A percentile compares a stretch with the other conserved stretches of the same genome.
Conservation (phyloP, 2,797 vertebrate species). For the Pteronotus mesoamericanus region DNA sequence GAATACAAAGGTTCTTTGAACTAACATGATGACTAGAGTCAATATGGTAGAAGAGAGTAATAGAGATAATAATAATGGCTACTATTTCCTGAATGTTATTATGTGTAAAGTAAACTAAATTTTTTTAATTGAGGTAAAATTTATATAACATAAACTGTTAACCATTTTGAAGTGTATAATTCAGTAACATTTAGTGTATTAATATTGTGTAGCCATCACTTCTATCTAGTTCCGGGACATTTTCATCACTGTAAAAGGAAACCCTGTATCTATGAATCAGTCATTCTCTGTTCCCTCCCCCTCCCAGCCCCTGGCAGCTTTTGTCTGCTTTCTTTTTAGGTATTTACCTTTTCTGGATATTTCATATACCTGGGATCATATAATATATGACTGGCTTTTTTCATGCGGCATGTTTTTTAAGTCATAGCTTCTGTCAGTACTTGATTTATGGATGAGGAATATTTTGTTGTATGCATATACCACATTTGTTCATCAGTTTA, state of each 20-base stretch:
- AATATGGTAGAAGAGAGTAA: background rate
- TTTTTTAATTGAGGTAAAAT: background rate
- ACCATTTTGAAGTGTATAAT: background rate
- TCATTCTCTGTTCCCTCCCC: background rate
- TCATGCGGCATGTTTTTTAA: background rate
- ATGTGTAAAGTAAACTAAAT: background rate
- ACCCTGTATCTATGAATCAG: background rate
- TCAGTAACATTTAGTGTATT: background rate
- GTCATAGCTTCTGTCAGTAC: background rate
- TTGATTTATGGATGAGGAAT: background rate
- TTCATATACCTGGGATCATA: background rate
- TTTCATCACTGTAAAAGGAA: background rate
- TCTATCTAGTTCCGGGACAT: background rate
- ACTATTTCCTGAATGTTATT: background rate
- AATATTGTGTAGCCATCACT: background rate
- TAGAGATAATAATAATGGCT: background rate
- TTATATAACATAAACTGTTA: background rate
- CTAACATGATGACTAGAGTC: background rate
- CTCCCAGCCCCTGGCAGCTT: background rate
- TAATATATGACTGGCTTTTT: background rate
- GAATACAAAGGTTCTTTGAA: background rate
- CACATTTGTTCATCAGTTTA: background rate
- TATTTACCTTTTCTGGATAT: background rate
- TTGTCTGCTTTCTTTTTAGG: background rate
- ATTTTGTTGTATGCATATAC: background rate